Percentiles rank a stretch among this genome's conserved stretches.
These are phyloP conservation scores for Pterois miles DNA, from an alignment of 2,797 vertebrate species.

Conservation along the genomic window DNA sequence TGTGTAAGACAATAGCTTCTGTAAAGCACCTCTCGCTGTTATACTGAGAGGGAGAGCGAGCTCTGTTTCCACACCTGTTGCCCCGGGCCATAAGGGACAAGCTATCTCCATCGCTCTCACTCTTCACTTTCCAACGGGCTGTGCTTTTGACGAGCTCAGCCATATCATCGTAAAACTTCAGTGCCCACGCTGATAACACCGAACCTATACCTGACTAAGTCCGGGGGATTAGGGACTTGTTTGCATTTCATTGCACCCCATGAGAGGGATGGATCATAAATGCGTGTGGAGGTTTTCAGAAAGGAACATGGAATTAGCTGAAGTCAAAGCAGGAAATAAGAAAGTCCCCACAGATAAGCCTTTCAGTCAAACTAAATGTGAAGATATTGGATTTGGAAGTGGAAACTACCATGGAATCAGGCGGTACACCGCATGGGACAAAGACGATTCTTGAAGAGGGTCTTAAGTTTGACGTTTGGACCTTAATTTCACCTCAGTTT, in stretches of 20 bases:
- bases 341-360: constrained; percentile 6
- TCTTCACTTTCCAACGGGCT: constrained; percentile 44
- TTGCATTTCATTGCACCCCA: constrained; percentile 48
- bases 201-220: constrained; percentile 67
- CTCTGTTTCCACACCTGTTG: constrained; percentile 82
- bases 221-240: constrained; percentile 53
- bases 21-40: constrained; percentile 80
- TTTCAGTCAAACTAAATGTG: constrained; percentile 21
- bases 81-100: constrained; percentile 57
- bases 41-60: constrained; percentile 56
- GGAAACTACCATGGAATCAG: constrained; percentile 3
- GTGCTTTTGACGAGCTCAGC: constrained; percentile 45
- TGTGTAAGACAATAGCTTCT: constrained; percentile 85
- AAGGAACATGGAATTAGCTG: constrained; percentile 8
- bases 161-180: constrained; percentile 60
- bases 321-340: constrained; percentile 26
- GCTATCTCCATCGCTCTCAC: constrained; percentile 61
- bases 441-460: neutral
- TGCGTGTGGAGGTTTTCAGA: constrained; percentile 21
- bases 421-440: constrained; percentile 26
- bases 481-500: constrained; percentile 8
- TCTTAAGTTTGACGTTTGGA: constrained; percentile 25
- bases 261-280: constrained; percentile 5
- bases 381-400: constrained; percentile 29
- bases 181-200: constrained; percentile 59